Percentiles rank a stretch among this genome's conserved stretches.
phyloP scores from a whole-genome alignment of 2,797 vertebrate species.

The Parauchenoglanis punctatus region DNA sequence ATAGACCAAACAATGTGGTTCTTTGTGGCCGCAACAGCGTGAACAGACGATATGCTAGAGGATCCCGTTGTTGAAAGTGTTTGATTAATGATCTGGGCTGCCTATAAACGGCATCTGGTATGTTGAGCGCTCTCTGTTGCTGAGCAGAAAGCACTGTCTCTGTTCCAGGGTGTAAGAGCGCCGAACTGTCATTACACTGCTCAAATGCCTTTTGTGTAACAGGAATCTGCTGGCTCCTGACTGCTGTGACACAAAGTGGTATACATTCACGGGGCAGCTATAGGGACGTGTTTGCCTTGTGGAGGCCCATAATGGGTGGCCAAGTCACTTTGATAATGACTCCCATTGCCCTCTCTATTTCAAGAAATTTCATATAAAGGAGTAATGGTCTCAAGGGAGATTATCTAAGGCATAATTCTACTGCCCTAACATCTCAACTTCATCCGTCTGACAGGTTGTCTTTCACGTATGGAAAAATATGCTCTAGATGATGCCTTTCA shows the following conservation, averaged over 20 bases:
- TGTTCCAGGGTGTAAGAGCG: conserved; percentile 48
- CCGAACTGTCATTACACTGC: conserved; percentile 62
- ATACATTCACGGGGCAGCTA: conserved; percentile 47
- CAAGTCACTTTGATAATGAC: conserved; percentile 47
- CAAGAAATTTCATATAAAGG: conserved; percentile 37
- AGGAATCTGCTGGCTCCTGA: conserved; percentile 53
- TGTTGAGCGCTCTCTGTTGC: conserved; percentile 65
- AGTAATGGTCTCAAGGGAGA: conserved; percentile 39
- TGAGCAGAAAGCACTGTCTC: conserved; percentile 24
- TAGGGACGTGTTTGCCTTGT: conserved; percentile 50
- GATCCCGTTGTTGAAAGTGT: conserved; percentile 62
- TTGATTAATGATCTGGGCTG: conserved; percentile 75
- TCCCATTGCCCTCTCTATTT: conserved; percentile 23
- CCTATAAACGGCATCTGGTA: conserved; percentile 69
- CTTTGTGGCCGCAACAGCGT: conserved; percentile 59
- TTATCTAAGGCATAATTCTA: conserved; percentile 51
- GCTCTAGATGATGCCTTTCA: conserved; percentile 58
- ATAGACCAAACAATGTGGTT: conserved; percentile 58
- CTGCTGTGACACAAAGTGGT: conserved; percentile 56
- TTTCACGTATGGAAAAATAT: conserved; percentile 58
- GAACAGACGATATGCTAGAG: conserved; percentile 61
- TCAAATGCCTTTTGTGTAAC: conserved; percentile 53
- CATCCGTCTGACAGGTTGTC: conserved; percentile 54
- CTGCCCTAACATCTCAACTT: conserved; percentile 32
- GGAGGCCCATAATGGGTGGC: conserved; percentile 58